Conservation (phyloP, 2,888 invertebrate species). For the Leptopilina drosophilae region DNA sequence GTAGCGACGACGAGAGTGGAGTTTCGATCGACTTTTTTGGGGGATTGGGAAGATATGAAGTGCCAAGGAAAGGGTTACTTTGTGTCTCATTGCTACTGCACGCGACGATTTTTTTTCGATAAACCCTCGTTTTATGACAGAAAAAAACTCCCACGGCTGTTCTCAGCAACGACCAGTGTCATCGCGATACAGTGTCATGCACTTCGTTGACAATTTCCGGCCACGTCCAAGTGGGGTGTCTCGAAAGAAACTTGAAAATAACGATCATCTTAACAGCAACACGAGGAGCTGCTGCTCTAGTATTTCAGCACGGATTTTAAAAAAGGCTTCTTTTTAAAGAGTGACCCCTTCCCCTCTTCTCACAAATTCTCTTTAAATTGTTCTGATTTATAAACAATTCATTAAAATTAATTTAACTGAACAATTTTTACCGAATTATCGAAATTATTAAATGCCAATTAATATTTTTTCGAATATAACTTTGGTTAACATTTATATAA, state of each 20-base stretch:
- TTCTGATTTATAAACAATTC: no score
- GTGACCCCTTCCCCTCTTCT: neutral
- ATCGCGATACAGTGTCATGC: slow-evolving; percentile 35
- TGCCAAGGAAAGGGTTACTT: slow-evolving; percentile 47
- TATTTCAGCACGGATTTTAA: neutral
- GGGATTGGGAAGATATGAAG: slow-evolving; percentile 55
- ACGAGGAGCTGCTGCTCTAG: slow-evolving; percentile 22
- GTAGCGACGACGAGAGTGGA: slow-evolving; percentile 53
- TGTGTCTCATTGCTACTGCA: slow-evolving; percentile 30
- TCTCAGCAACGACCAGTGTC: neutral
- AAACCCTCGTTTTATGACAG: slow-evolving; percentile 36
- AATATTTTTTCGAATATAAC: no score
- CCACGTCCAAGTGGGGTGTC: slow-evolving; percentile 33
- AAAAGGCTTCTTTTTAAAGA: slow-evolving; percentile 5
- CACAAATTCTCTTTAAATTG: no score
- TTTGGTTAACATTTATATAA: no score
- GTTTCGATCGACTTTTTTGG: slow-evolving; percentile 64
- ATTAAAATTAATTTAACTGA: neutral
- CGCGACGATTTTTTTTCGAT: slow-evolving; percentile 32
- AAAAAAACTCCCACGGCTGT: slow-evolving; percentile 11
- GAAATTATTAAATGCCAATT: no score
- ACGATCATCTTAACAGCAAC: slow-evolving; percentile 10
- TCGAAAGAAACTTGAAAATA: slow-evolving; percentile 10
- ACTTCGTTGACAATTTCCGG: slow-evolving; percentile 20
- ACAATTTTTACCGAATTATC: neutral